phyloP scores from a whole-genome alignment of 35 echinoderm and acorn worm genomes.

The Ptychodera flava region DNA sequence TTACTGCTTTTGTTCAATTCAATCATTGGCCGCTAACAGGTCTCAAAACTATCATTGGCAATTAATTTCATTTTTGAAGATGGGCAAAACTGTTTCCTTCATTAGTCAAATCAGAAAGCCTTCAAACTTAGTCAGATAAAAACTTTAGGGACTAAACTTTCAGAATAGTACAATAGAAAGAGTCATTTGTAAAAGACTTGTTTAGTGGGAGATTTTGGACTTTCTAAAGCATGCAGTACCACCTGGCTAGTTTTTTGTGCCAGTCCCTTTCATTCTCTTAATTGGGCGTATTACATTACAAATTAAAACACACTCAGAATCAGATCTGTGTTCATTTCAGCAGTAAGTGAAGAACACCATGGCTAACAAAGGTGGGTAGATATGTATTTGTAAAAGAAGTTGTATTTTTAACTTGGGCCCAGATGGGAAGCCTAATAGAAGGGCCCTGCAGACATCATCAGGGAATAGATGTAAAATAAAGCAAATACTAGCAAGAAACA shows the following conservation, averaged over 20 bases:
- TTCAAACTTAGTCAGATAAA: background rate
- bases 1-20: too few species aligned
- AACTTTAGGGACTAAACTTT: background rate
- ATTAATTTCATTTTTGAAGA: background rate
- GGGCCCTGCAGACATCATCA: background rate
- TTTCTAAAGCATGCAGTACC: background rate
- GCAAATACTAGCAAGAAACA: background rate
- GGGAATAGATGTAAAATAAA: background rate
- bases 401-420: background rate
- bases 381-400: background rate
- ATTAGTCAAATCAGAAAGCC: background rate
- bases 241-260: background rate
- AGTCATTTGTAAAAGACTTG: background rate
- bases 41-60: background rate
- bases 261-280: background rate
- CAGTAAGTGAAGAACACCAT: background rate
- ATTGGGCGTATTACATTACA: background rate
- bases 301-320: conserved; percentile 1
- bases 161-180: background rate
- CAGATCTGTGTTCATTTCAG: background rate
- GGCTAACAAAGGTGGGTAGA: background rate
- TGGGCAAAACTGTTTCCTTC: background rate
- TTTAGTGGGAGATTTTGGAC: too few species aligned
- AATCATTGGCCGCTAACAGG: too few species aligned
- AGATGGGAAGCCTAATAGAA: background rate